Evolutionary conservation across 2,797 vertebrate genomes (phyloP).

Genomic region (Aulostomus chinensis): DNA sequence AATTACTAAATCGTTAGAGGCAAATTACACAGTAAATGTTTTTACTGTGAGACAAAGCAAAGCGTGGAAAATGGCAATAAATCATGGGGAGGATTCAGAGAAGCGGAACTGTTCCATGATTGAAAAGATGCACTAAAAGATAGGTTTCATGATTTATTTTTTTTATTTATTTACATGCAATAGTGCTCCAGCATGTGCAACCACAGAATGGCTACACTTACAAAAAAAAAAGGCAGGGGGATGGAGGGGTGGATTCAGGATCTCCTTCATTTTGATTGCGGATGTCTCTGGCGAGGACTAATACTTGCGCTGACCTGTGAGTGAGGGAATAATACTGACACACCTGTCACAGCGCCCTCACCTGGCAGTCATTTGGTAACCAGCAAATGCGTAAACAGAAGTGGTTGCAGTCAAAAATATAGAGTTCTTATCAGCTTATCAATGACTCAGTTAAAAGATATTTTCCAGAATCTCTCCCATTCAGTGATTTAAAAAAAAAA

Average conservation of each 20-base stretch:
- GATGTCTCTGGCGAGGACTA: conserved; percentile 68
- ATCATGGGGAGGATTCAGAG: no score
- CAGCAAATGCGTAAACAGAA: conserved; percentile 72
- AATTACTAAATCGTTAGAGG: no score
- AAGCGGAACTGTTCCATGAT: no score
- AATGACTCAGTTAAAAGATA: conserved; percentile 72
- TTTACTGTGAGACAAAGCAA: conserved; percentile 2
- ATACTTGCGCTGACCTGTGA: conserved; percentile 70
- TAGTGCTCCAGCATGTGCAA: conserved; percentile 81
- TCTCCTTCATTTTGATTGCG: conserved; percentile 81
- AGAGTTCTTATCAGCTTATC: conserved; percentile 75
- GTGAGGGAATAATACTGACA: conserved; percentile 62
- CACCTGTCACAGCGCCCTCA: conserved; percentile 62
- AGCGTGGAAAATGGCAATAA: neutral
- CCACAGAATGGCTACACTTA: conserved; percentile 61
- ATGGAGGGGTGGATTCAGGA: conserved; percentile 58
- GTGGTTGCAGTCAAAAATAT: conserved; percentile 54
- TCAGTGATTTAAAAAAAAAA: conserved; percentile 70
- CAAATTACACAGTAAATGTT: conserved; percentile 14
- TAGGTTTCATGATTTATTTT: conserved; percentile 74
- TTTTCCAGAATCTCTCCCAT: conserved; percentile 80
- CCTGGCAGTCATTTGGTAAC: conserved; percentile 71
- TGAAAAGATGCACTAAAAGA: conserved; percentile 21
- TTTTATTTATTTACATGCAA: conserved; percentile 88
- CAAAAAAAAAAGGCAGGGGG: conserved; percentile 42